phyloP scores from a whole-genome alignment of 2,113 vertebrate species.

The Ginglymostoma cirratum region DNA sequence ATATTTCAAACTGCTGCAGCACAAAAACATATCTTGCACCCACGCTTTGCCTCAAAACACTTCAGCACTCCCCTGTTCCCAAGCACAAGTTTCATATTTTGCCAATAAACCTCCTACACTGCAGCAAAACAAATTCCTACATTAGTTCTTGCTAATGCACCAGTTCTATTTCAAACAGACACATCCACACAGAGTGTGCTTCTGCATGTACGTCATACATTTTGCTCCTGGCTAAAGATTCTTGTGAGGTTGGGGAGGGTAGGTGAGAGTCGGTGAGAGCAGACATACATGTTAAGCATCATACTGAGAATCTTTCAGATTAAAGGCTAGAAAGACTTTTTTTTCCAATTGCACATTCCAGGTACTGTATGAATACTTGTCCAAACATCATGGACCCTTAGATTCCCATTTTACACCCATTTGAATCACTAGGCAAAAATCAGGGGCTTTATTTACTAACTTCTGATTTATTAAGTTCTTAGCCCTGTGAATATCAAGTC shows the following conservation, averaged over 20 bases:
- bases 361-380: neutral
- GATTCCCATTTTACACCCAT: neutral
- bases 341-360: neutral
- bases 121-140: slow-evolving; percentile 2
- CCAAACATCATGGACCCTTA: neutral
- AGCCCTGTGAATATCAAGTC: neutral
- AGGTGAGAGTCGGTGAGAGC: neutral
- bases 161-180: neutral
- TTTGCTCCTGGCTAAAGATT: neutral
- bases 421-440: too few relatives aligned
- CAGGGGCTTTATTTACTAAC: too few relatives aligned
- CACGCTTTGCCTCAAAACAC: neutral
- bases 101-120: neutral
- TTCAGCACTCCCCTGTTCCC: neutral
- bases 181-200: neutral
- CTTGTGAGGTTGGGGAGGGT: neutral
- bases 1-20: neutral
- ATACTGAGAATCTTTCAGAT: neutral
- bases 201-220: neutral
- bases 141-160: neutral
- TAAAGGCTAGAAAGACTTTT: neutral
- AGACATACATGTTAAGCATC: neutral
- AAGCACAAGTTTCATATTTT: slow-evolving; percentile 4
- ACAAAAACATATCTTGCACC: neutral
- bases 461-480: too few relatives aligned